Evolutionary conservation across 1,140 invertebrate genomes (phyloP).

Genomic region (Psilanteris sp.): DNA sequence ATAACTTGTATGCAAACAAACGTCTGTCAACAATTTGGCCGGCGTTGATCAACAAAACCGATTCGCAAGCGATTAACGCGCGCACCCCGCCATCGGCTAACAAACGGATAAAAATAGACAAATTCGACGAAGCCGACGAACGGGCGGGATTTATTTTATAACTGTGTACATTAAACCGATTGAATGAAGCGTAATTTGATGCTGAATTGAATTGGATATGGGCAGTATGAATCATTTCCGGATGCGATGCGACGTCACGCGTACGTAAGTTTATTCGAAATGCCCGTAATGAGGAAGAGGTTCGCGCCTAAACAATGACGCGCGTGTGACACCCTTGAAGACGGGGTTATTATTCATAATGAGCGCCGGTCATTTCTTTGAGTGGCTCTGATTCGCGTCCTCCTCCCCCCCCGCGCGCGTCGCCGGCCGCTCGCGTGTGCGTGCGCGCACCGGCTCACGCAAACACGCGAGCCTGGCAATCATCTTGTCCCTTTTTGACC

Average conservation of each 20-base stretch:
- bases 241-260: slow-evolving; percentile 37
- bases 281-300: slow-evolving; percentile 71
- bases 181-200: slow-evolving; percentile 44
- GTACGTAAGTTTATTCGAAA: slow-evolving; percentile 42
- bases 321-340: slow-evolving; percentile 77
- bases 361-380: slow-evolving; percentile 78
- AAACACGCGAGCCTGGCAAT: slow-evolving; percentile 61
- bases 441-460: slow-evolving; percentile 32
- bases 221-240: slow-evolving; percentile 58
- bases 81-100: too few species aligned
- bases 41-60: too few species aligned
- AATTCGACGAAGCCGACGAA: neutral
- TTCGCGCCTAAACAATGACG: slow-evolving; percentile 67
- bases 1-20: too few species aligned
- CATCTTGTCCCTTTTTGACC: slow-evolving; percentile 69
- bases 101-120: slow-evolving; percentile 3
- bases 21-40: too few species aligned
- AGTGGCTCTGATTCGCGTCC: slow-evolving; percentile 75
- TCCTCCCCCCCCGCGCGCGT: slow-evolving; percentile 11
- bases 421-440: slow-evolving; percentile 5
- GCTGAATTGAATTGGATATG: slow-evolving; percentile 54
- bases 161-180: slow-evolving; percentile 17
- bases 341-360: slow-evolving; percentile 77
- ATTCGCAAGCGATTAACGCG: too few species aligned
- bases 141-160: slow-evolving; percentile 35